phyloP scores from a whole-genome alignment of 2,888 invertebrate species.

The Prostheceraeus crozeri region DNA sequence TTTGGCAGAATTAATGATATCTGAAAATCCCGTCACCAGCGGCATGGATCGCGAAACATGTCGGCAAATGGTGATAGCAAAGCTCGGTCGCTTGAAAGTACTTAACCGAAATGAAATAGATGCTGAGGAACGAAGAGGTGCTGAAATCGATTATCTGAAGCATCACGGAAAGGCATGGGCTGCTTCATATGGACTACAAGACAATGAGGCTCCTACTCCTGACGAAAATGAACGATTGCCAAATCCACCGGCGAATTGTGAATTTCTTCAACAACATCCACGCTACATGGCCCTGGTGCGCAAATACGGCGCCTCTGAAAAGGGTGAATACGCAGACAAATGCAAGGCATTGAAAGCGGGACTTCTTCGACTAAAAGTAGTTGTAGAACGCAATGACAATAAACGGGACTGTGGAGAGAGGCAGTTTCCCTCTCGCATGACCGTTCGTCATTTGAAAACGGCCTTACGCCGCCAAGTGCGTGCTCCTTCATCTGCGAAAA shows the following conservation, averaged over 20 bases:
- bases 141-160: constrained; percentile 83
- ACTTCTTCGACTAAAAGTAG: constrained; percentile 22
- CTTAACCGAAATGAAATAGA: constrained; percentile 59
- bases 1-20: constrained; percentile 67
- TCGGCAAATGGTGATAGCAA: constrained; percentile 72
- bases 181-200: constrained; percentile 56
- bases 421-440: constrained; percentile 33
- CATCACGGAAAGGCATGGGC: constrained; percentile 62
- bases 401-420: neutral
- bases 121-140: constrained; percentile 69
- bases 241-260: constrained; percentile 44
- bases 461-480: constrained; percentile 12
- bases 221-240: constrained; percentile 43
- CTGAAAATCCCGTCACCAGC: too few relatives aligned
- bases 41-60: constrained; percentile 63
- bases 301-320: constrained; percentile 74
- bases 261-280: constrained; percentile 67
- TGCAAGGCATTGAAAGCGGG: neutral
- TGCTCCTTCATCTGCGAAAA: constrained; percentile 5
- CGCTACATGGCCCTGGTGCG: constrained; percentile 68
- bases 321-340: constrained; percentile 60
- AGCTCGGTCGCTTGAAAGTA: constrained; percentile 66
- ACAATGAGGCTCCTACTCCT: too few relatives aligned
- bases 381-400: neutral
- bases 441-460: constrained; percentile 29